These are phyloP conservation scores for Molothrus aeneus DNA, from an alignment of 2,797 vertebrate species.

Conservation along the genomic window DNA sequence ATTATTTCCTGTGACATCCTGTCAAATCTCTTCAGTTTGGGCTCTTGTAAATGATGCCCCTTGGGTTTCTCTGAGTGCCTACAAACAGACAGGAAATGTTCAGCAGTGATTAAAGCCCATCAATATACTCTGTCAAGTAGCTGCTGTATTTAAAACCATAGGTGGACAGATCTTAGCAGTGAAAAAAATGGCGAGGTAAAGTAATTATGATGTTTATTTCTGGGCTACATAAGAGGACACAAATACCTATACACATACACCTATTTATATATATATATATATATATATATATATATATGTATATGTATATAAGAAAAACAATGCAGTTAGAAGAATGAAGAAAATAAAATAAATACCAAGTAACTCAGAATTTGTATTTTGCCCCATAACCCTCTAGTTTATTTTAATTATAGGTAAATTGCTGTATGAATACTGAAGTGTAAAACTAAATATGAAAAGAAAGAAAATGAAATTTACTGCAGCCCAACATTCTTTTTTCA, in stretches of 20 bases:
- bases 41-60: slow-evolving; percentile 47
- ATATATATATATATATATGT: background rate
- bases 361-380: background rate
- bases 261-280: too few species aligned
- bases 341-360: background rate
- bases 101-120: slow-evolving; percentile 35
- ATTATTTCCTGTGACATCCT: slow-evolving; percentile 52
- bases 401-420: background rate
- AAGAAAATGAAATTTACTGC: background rate
- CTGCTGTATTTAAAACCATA: background rate
- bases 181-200: background rate
- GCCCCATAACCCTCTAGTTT: background rate
- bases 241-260: background rate
- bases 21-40: slow-evolving; percentile 49
- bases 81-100: slow-evolving; percentile 37
- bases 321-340: background rate
- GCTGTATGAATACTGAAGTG: background rate
- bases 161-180: background rate
- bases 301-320: background rate
- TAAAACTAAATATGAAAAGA: background rate
- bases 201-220: background rate
- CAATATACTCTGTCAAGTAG: slow-evolving; percentile 31
- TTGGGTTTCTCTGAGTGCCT: slow-evolving; percentile 38
- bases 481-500: background rate
- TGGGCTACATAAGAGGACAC: background rate